These are phyloP conservation scores for Mallotus villosus DNA, from an alignment of 2,797 vertebrate species.

Conservation along the genomic window DNA sequence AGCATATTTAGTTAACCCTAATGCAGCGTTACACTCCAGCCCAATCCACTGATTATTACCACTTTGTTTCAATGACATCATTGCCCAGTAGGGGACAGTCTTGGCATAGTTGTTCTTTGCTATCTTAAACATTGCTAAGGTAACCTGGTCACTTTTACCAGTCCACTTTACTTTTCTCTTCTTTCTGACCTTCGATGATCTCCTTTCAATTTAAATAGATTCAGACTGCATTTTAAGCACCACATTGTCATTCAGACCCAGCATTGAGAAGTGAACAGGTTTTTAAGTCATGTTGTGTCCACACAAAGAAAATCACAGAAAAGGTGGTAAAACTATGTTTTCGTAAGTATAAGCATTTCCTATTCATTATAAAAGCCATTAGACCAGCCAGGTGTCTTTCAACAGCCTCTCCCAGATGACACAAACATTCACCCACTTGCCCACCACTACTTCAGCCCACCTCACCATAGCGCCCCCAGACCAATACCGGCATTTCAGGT, in stretches of 20 bases:
- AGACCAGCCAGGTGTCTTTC: not conserved
- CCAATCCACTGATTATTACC: not conserved
- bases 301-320: no score
- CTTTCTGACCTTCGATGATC: not conserved
- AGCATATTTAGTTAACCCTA: no score
- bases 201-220: not conserved
- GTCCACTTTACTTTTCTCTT: no score
- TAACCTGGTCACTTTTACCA: not conserved
- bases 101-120: not conserved
- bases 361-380: no score
- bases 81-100: conserved; percentile 7
- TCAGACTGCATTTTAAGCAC: not conserved
- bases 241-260: not conserved
- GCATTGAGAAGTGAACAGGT: not conserved
- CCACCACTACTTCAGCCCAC: conserved; percentile 1
- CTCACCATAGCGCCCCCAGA: conserved; percentile 33
- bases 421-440: conserved; percentile 8
- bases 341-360: no score
- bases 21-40: not conserved
- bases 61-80: not conserved
- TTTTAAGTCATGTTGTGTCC: no score
- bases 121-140: not conserved
- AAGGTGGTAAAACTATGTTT: no score
- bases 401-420: not conserved
- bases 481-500: conserved; percentile 43